Conservation (phyloP, 2,888 invertebrate species). For the Dyspetes luteomarginatus region DNA sequence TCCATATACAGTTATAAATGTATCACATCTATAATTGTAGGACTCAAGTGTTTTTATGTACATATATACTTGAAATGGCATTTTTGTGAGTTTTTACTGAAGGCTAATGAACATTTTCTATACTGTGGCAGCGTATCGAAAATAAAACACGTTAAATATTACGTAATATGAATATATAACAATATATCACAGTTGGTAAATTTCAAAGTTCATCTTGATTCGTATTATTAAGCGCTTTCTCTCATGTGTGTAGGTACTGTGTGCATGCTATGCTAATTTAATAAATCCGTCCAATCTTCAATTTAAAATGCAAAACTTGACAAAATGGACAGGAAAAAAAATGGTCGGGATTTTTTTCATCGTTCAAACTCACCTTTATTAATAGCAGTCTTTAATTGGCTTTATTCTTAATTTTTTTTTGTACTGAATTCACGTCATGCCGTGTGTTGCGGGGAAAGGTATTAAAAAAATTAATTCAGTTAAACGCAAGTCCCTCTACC, state of each 20-base stretch:
- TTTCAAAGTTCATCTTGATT: background rate
- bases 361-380: background rate
- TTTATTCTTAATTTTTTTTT: background rate
- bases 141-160: background rate
- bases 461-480: background rate
- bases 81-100: background rate
- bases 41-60: background rate
- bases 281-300: background rate
- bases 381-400: background rate
- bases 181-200: background rate
- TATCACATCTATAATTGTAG: background rate
- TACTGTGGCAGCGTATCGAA: background rate
- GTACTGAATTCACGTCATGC: background rate
- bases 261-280: background rate
- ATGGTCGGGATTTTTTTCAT: background rate
- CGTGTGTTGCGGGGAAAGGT: background rate
- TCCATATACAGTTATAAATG: background rate
- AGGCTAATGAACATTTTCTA: background rate
- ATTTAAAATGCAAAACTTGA: background rate
- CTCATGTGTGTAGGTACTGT: background rate
- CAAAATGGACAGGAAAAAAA: background rate
- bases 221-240: background rate
- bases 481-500: background rate
- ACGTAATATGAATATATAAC: background rate
- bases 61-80: conserved; percentile 5